Percentiles rank a stretch among this genome's conserved stretches.
Conservation (phyloP, 2,888 invertebrate genomes). For the Coleophora deauratella region DNA sequence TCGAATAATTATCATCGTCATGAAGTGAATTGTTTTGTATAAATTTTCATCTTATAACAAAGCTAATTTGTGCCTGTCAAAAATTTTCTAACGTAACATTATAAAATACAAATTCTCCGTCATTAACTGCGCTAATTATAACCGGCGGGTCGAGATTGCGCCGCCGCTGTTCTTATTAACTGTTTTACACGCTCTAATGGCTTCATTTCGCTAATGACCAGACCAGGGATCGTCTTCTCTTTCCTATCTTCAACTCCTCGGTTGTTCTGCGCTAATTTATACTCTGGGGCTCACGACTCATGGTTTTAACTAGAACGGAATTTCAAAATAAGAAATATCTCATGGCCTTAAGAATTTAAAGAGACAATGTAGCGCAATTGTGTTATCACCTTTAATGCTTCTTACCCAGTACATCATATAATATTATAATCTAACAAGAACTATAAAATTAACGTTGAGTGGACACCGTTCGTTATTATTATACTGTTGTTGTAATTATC, state of each 20-base stretch:
- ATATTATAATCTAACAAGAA: slow-evolving; percentile 1
- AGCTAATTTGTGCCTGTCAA: too few species aligned
- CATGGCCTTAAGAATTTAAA: too few species aligned
- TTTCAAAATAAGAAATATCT: too few species aligned
- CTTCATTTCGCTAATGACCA: slow-evolving; percentile 67
- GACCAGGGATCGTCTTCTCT: slow-evolving; percentile 40
- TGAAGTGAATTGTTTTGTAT: too few species aligned
- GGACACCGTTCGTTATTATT: slow-evolving; percentile 25
- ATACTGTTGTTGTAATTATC: slow-evolving; percentile 39
- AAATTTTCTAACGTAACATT: too few species aligned
- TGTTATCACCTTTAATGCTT: too few species aligned
- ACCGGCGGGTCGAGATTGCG: too few species aligned
- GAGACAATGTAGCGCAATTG: too few species aligned
- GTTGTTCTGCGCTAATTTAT: slow-evolving; percentile 25
- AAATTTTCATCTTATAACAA: too few species aligned
- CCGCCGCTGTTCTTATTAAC: slow-evolving; percentile 46
- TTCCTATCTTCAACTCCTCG: slow-evolving; percentile 24
- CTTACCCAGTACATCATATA: too few species aligned
- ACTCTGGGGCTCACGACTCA: slow-evolving; percentile 15
- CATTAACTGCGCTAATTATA: slow-evolving; percentile 24
- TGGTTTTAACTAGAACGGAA: slow-evolving; percentile 10
- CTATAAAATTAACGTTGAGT: slow-evolving; percentile 18
- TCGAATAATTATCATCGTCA: too few species aligned
- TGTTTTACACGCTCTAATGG: slow-evolving; percentile 69
- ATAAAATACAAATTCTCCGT: slow-evolving; percentile 15